Evolutionary conservation across 2,113 vertebrate genomes (phyloP).

Genomic region (Nothocercus julius): DNA sequence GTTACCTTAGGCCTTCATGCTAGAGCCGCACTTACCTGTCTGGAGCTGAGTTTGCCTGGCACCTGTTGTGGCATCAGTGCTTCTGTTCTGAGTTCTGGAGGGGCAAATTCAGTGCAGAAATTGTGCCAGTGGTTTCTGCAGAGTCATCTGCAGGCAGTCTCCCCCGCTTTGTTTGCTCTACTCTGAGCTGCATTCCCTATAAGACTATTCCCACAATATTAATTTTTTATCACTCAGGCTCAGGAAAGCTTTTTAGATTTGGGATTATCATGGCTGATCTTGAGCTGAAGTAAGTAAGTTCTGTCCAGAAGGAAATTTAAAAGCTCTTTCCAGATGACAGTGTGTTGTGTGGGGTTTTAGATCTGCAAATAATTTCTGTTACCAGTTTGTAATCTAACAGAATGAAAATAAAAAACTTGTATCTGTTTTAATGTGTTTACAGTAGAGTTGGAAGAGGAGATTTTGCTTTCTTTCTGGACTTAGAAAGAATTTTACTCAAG

Average conservation of each 20-base stretch:
- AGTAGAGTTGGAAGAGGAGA: background rate
- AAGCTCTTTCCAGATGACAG: background rate
- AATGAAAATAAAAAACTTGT: background rate
- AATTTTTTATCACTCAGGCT: background rate
- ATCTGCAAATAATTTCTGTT: background rate
- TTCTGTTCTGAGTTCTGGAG: background rate
- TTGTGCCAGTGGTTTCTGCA: background rate
- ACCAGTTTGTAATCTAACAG: background rate
- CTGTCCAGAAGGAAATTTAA: background rate
- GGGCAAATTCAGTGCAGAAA: background rate
- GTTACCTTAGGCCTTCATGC: background rate
- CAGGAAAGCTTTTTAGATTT: background rate
- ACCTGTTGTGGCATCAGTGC: background rate
- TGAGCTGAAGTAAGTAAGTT: background rate
- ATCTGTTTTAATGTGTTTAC: conserved; percentile 8
- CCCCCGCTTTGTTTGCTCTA: background rate
- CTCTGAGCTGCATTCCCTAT: background rate
- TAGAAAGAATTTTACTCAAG: conserved; percentile 73
- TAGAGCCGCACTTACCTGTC: background rate
- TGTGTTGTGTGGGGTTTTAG: background rate
- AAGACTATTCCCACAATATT: background rate
- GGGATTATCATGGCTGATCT: background rate
- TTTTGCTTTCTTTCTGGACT: conserved; percentile 62
- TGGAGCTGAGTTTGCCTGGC: background rate
- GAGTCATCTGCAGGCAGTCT: background rate